Conservation (phyloP, 2,888 invertebrate genomes). For the Synanthedon tipuliformis region DNA sequence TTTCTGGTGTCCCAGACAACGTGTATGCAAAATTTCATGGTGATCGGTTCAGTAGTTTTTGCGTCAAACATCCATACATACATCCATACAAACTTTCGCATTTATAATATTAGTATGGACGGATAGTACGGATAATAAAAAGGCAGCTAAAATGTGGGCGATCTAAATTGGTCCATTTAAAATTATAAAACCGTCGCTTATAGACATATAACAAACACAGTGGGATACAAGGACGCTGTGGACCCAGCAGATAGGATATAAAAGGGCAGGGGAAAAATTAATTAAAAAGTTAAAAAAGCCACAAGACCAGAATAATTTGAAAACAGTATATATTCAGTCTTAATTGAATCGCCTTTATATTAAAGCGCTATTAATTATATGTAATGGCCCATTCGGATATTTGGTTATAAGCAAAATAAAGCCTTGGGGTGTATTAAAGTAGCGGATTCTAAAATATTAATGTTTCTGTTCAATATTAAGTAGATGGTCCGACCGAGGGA, state of each 20-base stretch:
- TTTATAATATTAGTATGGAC: no score
- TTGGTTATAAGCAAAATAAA: background rate
- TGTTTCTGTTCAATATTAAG: background rate
- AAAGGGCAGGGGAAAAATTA: background rate
- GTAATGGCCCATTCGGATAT: background rate
- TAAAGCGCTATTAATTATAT: background rate
- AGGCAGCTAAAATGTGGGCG: no score
- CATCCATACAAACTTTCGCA: no score
- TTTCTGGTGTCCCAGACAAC: no score
- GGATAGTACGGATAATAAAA: no score
- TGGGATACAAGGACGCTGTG: no score
- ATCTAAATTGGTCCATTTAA: no score
- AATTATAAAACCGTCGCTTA: no score
- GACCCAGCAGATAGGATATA: background rate
- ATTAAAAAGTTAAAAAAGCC: background rate
- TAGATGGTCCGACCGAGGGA: slow-evolving; percentile 1
- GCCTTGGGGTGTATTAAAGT: background rate
- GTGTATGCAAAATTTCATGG: no score
- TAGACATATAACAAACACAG: no score
- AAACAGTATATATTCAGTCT: background rate
- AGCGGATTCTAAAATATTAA: background rate
- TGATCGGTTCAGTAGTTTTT: no score
- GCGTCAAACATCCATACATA: no score
- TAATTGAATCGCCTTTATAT: background rate
- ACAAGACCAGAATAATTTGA: background rate